phyloP scores from a whole-genome alignment of 2,888 invertebrate genomes.

The Girardia tigrina region DNA sequence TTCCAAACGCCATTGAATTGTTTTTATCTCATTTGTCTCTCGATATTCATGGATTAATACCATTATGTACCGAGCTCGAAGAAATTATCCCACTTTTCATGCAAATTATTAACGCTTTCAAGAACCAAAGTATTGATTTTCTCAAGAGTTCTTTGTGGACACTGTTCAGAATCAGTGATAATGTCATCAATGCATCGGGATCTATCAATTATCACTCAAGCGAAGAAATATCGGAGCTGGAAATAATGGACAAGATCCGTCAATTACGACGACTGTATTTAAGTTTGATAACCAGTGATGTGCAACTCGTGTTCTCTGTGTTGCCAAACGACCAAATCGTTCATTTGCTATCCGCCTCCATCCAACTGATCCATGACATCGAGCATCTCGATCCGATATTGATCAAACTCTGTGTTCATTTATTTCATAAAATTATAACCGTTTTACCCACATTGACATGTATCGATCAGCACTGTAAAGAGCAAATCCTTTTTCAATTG shows the following conservation, averaged over 20 bases:
- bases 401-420: background rate
- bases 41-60: background rate
- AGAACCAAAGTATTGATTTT: conserved; percentile 2
- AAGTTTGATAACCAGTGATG: background rate
- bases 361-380: background rate
- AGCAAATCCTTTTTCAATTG: background rate
- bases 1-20: background rate
- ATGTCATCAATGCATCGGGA: background rate
- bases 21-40: conserved; percentile 9
- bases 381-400: background rate
- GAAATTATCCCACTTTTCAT: conserved; percentile 1
- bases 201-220: background rate
- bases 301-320: background rate
- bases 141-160: background rate
- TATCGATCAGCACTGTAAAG: background rate
- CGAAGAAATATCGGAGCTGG: background rate
- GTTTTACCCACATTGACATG: background rate
- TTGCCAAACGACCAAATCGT: background rate
- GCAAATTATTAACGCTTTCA: conserved; percentile 6
- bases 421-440: conserved; percentile 2
- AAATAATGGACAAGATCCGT: background rate
- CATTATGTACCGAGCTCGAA: background rate
- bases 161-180: background rate
- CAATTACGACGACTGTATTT: background rate
- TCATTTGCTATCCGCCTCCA: background rate